These are phyloP conservation scores for Lycocorax pyrrhopterus DNA, from an alignment of 2,113 vertebrate genomes.

Conservation along the genomic window DNA sequence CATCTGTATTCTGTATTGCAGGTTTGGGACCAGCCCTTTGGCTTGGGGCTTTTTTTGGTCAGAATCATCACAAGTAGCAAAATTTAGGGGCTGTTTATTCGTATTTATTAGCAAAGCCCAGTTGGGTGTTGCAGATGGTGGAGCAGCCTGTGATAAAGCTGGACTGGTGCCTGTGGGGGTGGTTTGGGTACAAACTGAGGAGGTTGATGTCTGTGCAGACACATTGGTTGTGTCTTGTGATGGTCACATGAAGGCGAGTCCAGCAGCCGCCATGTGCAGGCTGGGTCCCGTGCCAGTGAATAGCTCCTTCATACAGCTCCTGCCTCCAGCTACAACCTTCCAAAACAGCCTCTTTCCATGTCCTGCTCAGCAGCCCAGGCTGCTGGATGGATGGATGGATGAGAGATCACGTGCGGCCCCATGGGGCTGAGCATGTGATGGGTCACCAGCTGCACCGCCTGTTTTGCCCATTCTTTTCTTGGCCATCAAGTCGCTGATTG, in stretches of 20 bases:
- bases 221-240: neutral
- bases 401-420: fast-evolving
- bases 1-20: slow-evolving; percentile 38
- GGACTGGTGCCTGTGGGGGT: neutral
- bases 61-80: neutral
- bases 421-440: neutral
- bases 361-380: neutral
- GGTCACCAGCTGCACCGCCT: neutral
- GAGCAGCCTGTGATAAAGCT: neutral
- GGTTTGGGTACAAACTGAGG: neutral
- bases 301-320: neutral
- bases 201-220: neutral
- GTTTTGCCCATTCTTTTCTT: neutral
- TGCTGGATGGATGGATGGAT: neutral
- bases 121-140: neutral
- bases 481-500: neutral
- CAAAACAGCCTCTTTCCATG: neutral
- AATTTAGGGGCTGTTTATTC: neutral
- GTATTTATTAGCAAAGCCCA: neutral
- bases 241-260: neutral
- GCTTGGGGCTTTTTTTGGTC: neutral
- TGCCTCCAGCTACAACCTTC: neutral
- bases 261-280: fast-evolving
- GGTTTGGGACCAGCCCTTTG: slow-evolving; percentile 17
- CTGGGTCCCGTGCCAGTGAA: neutral